Conservation (phyloP, 2,113 vertebrate genomes). For the Ictalurus furcatus region DNA sequence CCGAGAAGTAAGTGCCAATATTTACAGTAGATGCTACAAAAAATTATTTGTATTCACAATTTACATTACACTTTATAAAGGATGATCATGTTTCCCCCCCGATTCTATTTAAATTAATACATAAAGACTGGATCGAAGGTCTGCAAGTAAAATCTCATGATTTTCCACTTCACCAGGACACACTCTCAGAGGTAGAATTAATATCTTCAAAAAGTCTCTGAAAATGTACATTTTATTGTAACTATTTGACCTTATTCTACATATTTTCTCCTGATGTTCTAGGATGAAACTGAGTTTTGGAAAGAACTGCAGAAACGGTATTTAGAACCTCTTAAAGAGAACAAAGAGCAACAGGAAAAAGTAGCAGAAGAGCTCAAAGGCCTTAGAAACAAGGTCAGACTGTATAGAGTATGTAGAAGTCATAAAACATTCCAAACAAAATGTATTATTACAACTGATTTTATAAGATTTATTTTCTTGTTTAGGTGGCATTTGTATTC, state of each 20-base stretch:
- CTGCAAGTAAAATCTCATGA: slow-evolving; percentile 55
- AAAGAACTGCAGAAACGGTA: slow-evolving; percentile 57
- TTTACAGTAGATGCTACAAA: not conserved
- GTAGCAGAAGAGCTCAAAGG: slow-evolving; percentile 51
- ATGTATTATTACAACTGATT: not conserved
- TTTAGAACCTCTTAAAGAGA: slow-evolving; percentile 62
- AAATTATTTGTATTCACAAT: not conserved
- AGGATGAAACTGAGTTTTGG: slow-evolving; percentile 68
- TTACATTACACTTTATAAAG: not conserved
- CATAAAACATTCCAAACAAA: not conserved
- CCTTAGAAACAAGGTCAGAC: slow-evolving; percentile 66
- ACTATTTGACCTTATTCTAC: not conserved
- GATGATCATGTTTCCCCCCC: not conserved
- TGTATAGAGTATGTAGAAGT: not conserved
- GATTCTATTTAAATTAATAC: not conserved
- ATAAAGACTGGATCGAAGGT: slow-evolving; percentile 61
- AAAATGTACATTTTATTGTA: not conserved
- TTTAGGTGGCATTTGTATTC: slow-evolving; percentile 57
- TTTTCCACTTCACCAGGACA: slow-evolving; percentile 52
- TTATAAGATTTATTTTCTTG: not conserved
- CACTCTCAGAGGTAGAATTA: slow-evolving; percentile 57
- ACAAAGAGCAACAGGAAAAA: slow-evolving; percentile 63
- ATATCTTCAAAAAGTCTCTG: not conserved
- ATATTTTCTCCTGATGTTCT: not conserved
- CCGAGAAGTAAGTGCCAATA: not conserved